phyloP scores from a whole-genome alignment of 2,797 vertebrate genomes.

The Siniperca undulata region DNA sequence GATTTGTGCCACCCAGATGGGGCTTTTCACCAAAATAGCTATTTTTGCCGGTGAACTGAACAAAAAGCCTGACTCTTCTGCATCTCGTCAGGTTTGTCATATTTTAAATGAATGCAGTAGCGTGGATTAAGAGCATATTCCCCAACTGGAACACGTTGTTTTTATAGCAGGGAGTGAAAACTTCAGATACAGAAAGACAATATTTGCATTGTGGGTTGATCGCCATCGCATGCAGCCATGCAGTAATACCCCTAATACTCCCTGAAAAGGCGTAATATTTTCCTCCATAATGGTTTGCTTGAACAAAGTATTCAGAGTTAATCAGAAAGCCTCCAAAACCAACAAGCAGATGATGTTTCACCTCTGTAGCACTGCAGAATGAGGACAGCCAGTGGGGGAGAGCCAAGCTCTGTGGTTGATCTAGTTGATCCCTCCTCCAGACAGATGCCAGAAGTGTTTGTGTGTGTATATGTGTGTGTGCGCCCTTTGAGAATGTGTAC shows the following conservation, averaged over 20 bases:
- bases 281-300: conserved; percentile 46
- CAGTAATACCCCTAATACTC: conserved; percentile 46
- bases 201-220: conserved; percentile 59
- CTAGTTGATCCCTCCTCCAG: conserved; percentile 67
- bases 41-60: conserved; percentile 37
- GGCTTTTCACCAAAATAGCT: conserved; percentile 54
- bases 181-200: conserved; percentile 49
- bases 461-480: conserved; percentile 20
- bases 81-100: conserved; percentile 27
- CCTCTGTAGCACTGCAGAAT: conserved; percentile 43
- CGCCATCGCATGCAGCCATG: conserved; percentile 41
- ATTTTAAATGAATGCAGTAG: conserved; percentile 21
- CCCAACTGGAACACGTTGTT: conserved; percentile 18
- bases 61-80: background rate
- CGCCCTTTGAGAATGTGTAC: conserved; percentile 43
- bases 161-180: conserved; percentile 34
- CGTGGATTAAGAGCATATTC: conserved; percentile 11
- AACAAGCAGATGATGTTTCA: conserved; percentile 61
- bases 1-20: conserved; percentile 62
- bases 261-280: conserved; percentile 33
- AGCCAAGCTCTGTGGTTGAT: conserved; percentile 65
- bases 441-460: conserved; percentile 66
- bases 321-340: conserved; percentile 56
- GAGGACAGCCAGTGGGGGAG: conserved; percentile 46
- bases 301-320: conserved; percentile 51